A percentile compares a stretch with the other conserved stretches of the same genome.
Evolutionary conservation across 2,797 vertebrate genomes (phyloP).

Genomic region (Pyrocephalus nanus): DNA sequence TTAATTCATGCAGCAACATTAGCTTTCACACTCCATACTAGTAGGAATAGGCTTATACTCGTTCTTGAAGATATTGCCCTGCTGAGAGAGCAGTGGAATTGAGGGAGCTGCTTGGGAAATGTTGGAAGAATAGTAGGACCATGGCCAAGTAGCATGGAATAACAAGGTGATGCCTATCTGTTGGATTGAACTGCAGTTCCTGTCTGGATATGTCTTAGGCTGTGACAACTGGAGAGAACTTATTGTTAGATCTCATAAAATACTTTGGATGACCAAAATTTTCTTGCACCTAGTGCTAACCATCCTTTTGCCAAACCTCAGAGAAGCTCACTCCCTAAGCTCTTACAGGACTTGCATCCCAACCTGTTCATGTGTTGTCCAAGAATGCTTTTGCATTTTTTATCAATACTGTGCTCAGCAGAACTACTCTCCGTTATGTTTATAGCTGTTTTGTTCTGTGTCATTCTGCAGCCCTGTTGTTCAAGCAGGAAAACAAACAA

Average conservation of each 20-base stretch:
- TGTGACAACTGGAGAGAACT: neutral
- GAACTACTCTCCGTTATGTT: neutral
- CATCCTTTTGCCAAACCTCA: neutral
- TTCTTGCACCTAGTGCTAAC: neutral
- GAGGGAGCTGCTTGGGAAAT: neutral
- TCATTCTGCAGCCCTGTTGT: neutral
- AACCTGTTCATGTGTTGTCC: neutral
- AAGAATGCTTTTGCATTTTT: neutral
- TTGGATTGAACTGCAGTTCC: neutral
- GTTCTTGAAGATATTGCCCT: neutral
- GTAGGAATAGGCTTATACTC: neutral
- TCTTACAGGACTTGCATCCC: neutral
- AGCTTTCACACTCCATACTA: neutral
- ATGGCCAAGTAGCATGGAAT: neutral
- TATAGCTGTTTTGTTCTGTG: neutral
- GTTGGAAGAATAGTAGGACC: neutral
- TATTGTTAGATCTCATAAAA: neutral
- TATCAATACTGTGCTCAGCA: neutral
- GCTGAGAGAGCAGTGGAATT: neutral
- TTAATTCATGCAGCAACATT: neutral
- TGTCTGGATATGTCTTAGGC: neutral
- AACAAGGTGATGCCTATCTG: neutral
- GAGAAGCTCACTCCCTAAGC: neutral
- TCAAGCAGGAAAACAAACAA: conserved; percentile 43
- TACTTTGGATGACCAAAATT: neutral